Base-by-base conservation (phyloP, 1,140 invertebrate species). In the Stegodyphus dumicola region DNA sequence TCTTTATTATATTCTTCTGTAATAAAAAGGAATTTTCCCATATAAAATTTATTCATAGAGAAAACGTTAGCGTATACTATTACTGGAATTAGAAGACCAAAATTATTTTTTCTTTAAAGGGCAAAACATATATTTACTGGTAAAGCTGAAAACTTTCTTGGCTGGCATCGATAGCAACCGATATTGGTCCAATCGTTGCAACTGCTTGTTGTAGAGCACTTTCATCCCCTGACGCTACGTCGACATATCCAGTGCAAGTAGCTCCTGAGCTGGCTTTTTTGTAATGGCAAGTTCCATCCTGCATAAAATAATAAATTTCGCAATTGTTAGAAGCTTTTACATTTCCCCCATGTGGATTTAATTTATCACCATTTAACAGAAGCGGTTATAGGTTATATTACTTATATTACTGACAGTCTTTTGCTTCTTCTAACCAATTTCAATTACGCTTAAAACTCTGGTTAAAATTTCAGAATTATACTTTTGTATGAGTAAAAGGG, bases 111-210 rank as follows among this genome's bases (percentile, higher is more conserved):
- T 33, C 33, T 33, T 60, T 11, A 5, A 9, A 60, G 1, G 56
- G n/a, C 9, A 67, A 6, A 2, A 67, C 3, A 15, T 67, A 17
- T n/a, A 18, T n/a, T 67, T 48, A 75, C 67, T 17, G 49, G 89
- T 98, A 98, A 78, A 95, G 93, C 88, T 95, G 94, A 92, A 99
- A 95, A 6, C 93, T 92, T 76, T 93, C 90, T 52, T 94, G 93
- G 13, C 94, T 93, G 84, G 98, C 98, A 93, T 99, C 98, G 90
- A 99, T 99, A 84, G 97, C 98, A 89, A 94, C 93, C 15, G 92
- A 92, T 79, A 94, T 90, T 7, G 98, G 98, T 13, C 98, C 98
- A 86, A 97, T 91, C 3, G 95, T 97, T 70, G 97, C 96, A 80
- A 99, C 93, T 84, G 96, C 95, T 67, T 92, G 90, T 88, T 94